A percentile compares a stretch with the other conserved stretches of the same genome.
Conservation (phyloP, 2,888 invertebrate genomes). For the Drosophila diplacantha region DNA sequence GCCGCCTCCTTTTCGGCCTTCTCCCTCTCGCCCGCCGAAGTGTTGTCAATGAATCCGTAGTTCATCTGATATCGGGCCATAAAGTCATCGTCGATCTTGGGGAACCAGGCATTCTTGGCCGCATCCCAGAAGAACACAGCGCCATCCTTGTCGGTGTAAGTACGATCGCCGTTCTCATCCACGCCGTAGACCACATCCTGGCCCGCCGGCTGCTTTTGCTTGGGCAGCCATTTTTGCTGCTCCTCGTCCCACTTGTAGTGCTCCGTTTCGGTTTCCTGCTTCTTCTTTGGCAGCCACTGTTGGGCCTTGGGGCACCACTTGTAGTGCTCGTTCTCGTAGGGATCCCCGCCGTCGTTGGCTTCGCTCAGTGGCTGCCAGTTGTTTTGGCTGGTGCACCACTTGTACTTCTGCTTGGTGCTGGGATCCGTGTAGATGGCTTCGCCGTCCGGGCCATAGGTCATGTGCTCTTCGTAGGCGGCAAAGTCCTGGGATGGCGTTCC, state of each 20-base stretch:
- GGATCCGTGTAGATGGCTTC: conserved; percentile 88
- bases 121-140: conserved; percentile 94
- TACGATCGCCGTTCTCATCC: conserved; percentile 88
- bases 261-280: conserved; percentile 75
- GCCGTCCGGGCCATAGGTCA: conserved; percentile 83
- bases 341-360: conserved; percentile 75
- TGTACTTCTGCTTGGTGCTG: conserved; percentile 82
- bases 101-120: conserved; percentile 95
- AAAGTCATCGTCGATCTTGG: conserved; percentile 97
- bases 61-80: conserved; percentile 97
- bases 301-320: conserved; percentile 76
- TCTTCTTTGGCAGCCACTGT: conserved; percentile 79
- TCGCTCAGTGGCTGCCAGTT: conserved; percentile 78
- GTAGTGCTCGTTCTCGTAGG: conserved; percentile 77
- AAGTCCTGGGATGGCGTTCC: conserved; percentile 49
- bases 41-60: conserved; percentile 89
- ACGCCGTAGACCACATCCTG: conserved; percentile 81
- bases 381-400: conserved; percentile 80
- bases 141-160: conserved; percentile 91
- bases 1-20: conserved; percentile 56
- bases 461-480: conserved; percentile 79
- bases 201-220: conserved; percentile 39
- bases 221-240: conserved; percentile 81
- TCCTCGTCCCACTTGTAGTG: conserved; percentile 81
- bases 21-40: conserved; percentile 58